A percentile compares a stretch with the other conserved stretches of the same genome.
phyloP scores from a whole-genome alignment of 2,797 vertebrate genomes.

The Allenopithecus nigroviridis region DNA sequence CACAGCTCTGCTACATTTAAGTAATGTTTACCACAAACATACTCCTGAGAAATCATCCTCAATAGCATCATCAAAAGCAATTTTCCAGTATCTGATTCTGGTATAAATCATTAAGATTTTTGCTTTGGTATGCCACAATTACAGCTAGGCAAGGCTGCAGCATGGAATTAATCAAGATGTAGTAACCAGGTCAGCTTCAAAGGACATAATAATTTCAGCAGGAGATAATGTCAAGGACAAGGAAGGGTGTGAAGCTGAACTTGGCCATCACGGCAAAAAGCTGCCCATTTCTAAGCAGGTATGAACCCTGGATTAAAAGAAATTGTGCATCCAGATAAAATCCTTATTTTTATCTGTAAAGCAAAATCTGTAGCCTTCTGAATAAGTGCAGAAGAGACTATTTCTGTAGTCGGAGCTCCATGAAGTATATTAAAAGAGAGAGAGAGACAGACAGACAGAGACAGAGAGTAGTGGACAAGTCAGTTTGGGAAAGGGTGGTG shows the following conservation, averaged over 20 bases:
- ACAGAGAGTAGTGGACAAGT: background rate
- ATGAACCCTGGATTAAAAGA: background rate
- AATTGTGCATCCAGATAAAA: background rate
- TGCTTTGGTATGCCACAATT: slow-evolving; percentile 67
- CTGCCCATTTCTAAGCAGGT: background rate
- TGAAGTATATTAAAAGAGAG: background rate
- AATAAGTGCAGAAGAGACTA: background rate
- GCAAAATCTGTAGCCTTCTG: background rate
- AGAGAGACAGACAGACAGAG: background rate
- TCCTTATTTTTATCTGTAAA: background rate
- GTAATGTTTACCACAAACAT: slow-evolving; percentile 54
- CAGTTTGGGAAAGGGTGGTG: background rate
- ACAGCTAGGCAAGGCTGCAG: slow-evolving; percentile 56
- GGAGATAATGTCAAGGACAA: background rate
- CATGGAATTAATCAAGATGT: slow-evolving; percentile 72
- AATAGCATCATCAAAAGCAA: slow-evolving; percentile 71
- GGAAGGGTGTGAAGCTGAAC: background rate
- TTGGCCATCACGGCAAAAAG: background rate
- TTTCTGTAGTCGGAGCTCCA: background rate
- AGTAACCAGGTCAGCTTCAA: slow-evolving; percentile 68
- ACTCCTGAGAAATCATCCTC: slow-evolving; percentile 67
- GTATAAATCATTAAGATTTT: slow-evolving; percentile 73
- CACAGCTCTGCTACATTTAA: slow-evolving; percentile 34
- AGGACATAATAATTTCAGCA: slow-evolving; percentile 40
- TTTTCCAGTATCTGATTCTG: slow-evolving; percentile 79